A percentile compares a stretch with the other conserved stretches of the same genome.
phyloP scores from a whole-genome alignment of 2,888 invertebrate species.

The Panzeria rudis region DNA sequence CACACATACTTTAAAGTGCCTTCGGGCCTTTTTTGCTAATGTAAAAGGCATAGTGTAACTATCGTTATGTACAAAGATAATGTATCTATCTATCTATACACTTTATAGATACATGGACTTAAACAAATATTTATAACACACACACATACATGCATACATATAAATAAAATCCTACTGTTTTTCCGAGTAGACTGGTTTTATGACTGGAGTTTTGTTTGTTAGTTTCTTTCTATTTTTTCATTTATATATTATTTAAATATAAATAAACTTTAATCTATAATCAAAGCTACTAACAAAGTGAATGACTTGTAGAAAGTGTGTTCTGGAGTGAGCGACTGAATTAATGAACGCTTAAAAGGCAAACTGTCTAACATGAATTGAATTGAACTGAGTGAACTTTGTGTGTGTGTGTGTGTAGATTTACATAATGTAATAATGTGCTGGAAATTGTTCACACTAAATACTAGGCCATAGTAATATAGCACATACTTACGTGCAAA shows the following conservation, averaged over 20 bases:
- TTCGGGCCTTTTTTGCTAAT: constrained; percentile 50
- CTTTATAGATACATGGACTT: constrained; percentile 9
- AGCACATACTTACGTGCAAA: background rate
- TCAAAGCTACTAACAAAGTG: constrained; percentile 38
- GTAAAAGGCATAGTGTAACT: constrained; percentile 49
- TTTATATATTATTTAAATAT: constrained; percentile 35
- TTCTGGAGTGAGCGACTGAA: background rate
- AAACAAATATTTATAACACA: background rate
- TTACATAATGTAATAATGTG: constrained; percentile 59
- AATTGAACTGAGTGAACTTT: constrained; percentile 35
- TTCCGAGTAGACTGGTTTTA: constrained; percentile 2
- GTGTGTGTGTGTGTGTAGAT: constrained; percentile 24
- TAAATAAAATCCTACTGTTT: background rate
- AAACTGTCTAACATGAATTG: constrained; percentile 35
- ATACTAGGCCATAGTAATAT: constrained; percentile 11
- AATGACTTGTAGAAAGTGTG: constrained; percentile 17
- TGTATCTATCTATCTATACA: background rate
- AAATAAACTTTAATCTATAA: constrained; percentile 62
- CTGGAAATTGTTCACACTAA: constrained; percentile 42
- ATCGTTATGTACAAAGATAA: constrained; percentile 1
- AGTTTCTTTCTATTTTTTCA: background rate
- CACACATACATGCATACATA: background rate
- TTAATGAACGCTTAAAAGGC: constrained; percentile 25
- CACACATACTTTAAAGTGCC: constrained; percentile 30
- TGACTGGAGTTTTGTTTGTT: constrained; percentile 11